Evolutionary conservation across 2,797 vertebrate genomes (phyloP).

Genomic region (Lepilemur ruficaudatus): DNA sequence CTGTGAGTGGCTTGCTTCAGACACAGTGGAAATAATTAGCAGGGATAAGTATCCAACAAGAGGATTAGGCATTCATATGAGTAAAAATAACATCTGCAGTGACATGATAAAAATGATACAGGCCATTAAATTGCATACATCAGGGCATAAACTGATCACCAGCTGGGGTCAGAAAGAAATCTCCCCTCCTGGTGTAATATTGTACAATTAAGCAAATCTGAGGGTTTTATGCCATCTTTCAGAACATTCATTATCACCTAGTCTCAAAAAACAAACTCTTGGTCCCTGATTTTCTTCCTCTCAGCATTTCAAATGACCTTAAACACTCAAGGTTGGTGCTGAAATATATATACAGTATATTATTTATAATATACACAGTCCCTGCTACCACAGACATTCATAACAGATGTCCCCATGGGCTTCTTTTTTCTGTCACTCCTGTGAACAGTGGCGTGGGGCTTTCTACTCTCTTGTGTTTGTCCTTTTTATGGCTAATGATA

Average conservation of each 20-base stretch:
- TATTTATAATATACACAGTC: background rate
- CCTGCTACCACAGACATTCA: background rate
- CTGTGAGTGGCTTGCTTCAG: constrained; percentile 40
- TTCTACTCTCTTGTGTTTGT: background rate
- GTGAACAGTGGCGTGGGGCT: background rate
- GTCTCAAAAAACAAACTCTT: constrained; percentile 30
- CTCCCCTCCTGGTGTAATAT: constrained; percentile 35
- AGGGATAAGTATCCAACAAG: constrained; percentile 58
- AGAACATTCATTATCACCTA: constrained; percentile 47
- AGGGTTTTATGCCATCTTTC: constrained; percentile 37
- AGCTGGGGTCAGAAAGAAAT: constrained; percentile 69
- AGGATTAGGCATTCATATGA: constrained; percentile 64
- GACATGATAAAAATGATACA: constrained; percentile 75
- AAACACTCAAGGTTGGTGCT: background rate
- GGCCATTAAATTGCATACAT: constrained; percentile 59
- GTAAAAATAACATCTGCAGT: constrained; percentile 71
- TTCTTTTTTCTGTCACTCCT: background rate
- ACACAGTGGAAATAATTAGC: constrained; percentile 66
- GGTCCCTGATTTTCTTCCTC: background rate
- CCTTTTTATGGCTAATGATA: background rate
- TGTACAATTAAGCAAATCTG: constrained; percentile 63
- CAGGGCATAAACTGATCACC: constrained; percentile 64
- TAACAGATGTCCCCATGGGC: rapidly evolving
- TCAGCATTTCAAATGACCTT: constrained; percentile 11
- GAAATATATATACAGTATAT: background rate